These are phyloP conservation scores for Halesus radiatus DNA, from an alignment of 1,140 invertebrate species.

Conservation along the genomic window DNA sequence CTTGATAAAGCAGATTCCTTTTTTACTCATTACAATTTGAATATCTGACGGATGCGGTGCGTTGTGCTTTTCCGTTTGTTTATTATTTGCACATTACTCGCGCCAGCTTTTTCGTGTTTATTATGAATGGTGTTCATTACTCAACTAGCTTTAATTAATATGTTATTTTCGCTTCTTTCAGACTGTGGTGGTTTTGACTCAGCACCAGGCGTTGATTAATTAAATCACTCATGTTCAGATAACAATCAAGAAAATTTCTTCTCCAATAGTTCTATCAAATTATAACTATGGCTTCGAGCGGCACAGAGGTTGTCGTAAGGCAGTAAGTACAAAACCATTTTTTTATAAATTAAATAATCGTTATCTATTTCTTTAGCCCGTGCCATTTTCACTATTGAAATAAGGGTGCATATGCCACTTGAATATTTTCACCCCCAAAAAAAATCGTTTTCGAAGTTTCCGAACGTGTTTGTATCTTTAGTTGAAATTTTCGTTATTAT, in stretches of 20 bases:
- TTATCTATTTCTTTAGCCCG: neutral
- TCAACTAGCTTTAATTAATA: neutral
- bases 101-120: neutral
- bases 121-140: neutral
- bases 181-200: neutral
- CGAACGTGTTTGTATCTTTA: neutral
- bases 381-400: neutral
- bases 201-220: slow-evolving; percentile 5
- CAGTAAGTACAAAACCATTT: slow-evolving; percentile 32
- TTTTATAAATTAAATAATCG: neutral
- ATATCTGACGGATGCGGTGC: neutral
- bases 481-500: neutral
- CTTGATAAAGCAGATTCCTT: neutral
- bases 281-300: slow-evolving; percentile 35
- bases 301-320: slow-evolving; percentile 15
- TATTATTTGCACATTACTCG: neutral
- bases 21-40: neutral
- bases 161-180: slow-evolving; percentile 26
- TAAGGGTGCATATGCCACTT: neutral
- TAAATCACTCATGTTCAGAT: slow-evolving; percentile 35
- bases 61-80: neutral
- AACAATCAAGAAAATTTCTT: slow-evolving; percentile 32
- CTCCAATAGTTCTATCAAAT: slow-evolving; percentile 18
- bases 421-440: neutral
- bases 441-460: neutral